Base-by-base conservation (phyloP, 2,113 vertebrate genomes). In the Cheilinus undulatus region DNA sequence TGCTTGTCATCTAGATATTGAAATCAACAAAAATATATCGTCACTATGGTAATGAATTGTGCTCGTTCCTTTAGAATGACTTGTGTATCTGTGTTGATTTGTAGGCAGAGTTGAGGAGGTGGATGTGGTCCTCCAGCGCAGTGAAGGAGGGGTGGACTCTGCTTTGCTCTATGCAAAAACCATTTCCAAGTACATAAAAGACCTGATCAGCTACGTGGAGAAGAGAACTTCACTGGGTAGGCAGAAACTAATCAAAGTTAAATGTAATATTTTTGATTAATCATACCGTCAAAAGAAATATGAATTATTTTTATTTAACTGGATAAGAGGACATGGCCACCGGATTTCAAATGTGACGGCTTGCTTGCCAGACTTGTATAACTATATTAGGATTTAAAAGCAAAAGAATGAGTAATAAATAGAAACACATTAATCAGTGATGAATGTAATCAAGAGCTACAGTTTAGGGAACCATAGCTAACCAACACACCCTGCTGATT, bases 121-220 rank as follows among this genome's bases (percentile, higher is more conserved):
- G 84, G 97, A 98, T 0, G 87, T 96, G 64, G 91, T 97, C 51
- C 93, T 99, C 17, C 98, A 99, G 93, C 94, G 87, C 73, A 97
- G 95, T 0, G 97, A 99, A 66, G 97, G 97, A 0, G 97, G 98
- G 0, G 95, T 99, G 20, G 95, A 97, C 0, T 96, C 94, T 0
- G 97, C 97, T 0, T 92, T 99, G 26, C 89, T 93, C 43, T 99
- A 99, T 0, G 90, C 97, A 76, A 99, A 99, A 84, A 94, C 81
- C 73, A 95, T 99, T 83, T 95, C 97, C 78, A 99, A 96, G 77
- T 99, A 99, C 92, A 95, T 98, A 93, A 99, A 99, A 88, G 97
- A 99, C 79, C 91, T 99, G 67, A 95, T 95, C 0, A 79, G 62
- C 32, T 99, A 98, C 62, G 90, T 97, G 90, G 98, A 99, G 87